Percentiles rank a stretch among this genome's conserved stretches.
Evolutionary conservation across 35 echinoderm and acorn worm genomes (phyloP).

Genomic region (Heliocidaris erythrogramma): DNA sequence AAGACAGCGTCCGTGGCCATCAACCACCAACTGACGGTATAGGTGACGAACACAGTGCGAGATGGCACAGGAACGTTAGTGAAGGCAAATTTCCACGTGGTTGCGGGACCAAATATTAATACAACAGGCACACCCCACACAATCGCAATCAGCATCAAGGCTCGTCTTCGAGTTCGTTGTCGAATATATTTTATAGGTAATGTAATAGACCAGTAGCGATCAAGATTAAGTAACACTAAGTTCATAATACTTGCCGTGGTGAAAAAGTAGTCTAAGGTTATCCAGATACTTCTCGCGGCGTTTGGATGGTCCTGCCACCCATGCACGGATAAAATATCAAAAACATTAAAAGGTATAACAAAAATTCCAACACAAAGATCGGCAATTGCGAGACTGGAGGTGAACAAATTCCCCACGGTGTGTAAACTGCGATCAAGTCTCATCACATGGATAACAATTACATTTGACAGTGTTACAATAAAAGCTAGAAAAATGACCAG

Average conservation of each 20-base stretch:
- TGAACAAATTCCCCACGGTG: conserved; percentile 71
- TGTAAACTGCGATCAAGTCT: conserved; percentile 66
- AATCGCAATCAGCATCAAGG: conserved; percentile 56
- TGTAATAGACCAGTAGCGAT: conserved; percentile 87
- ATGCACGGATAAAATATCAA: conserved; percentile 48
- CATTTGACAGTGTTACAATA: conserved; percentile 54
- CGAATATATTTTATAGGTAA: conserved; percentile 84
- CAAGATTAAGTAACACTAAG: conserved; percentile 73
- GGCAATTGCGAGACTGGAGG: conserved; percentile 64
- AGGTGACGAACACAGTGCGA: conserved; percentile 69
- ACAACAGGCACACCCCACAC: conserved; percentile 83
- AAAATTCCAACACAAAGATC: conserved; percentile 77
- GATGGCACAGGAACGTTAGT: conserved; percentile 54
- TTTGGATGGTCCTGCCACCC: conserved; percentile 51
- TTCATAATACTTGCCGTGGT: conserved; percentile 79
- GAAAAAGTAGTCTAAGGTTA: conserved; percentile 75
- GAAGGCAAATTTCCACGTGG: conserved; percentile 78
- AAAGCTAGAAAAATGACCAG: conserved; percentile 58
- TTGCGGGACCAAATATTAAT: conserved; percentile 61
- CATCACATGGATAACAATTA: conserved; percentile 67
- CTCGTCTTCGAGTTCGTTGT: conserved; percentile 68
- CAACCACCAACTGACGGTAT: conserved; percentile 71
- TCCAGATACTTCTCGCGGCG: conserved; percentile 57
- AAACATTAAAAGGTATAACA: conserved; percentile 68
- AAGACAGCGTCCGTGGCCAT: conserved; percentile 73